These are phyloP conservation scores for Caenorhabditis tropicalis DNA, from an alignment of 1,140 invertebrate genomes.

Conservation along the genomic window DNA sequence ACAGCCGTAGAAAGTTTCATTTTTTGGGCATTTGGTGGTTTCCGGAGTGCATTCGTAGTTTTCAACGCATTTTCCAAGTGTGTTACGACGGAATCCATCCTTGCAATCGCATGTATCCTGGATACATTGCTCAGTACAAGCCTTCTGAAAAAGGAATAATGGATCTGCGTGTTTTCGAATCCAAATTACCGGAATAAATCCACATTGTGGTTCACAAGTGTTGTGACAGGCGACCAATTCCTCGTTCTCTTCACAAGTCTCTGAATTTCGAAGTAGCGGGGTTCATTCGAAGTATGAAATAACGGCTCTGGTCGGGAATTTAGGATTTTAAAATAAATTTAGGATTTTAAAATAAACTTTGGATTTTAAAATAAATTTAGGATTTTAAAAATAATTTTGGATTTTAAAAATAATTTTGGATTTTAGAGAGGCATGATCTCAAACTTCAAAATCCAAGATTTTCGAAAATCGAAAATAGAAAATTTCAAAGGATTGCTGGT, in stretches of 20 bases:
- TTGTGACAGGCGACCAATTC: conserved; percentile 7
- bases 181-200: background rate
- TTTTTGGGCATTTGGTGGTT: conserved; percentile 27
- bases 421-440: no score
- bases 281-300: no score
- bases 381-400: no score
- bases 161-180: background rate
- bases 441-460: no score
- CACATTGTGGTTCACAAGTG: conserved; percentile 31
- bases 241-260: background rate
- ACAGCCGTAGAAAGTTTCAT: conserved; percentile 2
- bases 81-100: conserved; percentile 5
- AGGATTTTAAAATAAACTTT: no score
- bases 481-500: no score
- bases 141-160: background rate
- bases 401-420: no score
- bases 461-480: no score
- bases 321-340: no score
- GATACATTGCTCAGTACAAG: conserved; percentile 28
- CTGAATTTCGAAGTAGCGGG: background rate
- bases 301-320: no score
- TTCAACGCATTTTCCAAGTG: conserved; percentile 9
- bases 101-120: conserved; percentile 4
- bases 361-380: no score
- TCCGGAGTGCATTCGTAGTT: background rate